Evolutionary conservation across 2,797 vertebrate species (phyloP), one percentile per base, ranked within the genome.

Genomic region (Chanos chanos): DNA sequence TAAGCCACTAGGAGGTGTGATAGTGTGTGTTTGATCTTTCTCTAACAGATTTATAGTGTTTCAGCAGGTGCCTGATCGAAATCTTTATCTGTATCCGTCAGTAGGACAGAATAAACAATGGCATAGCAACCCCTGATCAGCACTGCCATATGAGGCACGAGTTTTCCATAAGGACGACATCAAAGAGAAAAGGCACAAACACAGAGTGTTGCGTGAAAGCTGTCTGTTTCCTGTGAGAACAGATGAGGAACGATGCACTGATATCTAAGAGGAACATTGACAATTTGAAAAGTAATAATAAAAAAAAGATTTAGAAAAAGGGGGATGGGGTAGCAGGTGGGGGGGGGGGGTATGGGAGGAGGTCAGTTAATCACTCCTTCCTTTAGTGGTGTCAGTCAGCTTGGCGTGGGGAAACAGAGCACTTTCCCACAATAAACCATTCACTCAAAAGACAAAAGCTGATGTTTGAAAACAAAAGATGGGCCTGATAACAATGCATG

Each of bases 391-490:
- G 39, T 55, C 45, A 56, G 27, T 49, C 19, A 44, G 54, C 47
- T 21, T 48, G 61, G 63, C 71, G 63, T 39, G 18, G 47, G 54
- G 16, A 61, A 63, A 64, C 19, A 44, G 61, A 71, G 68, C 61
- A 53, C 19, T 64, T 70, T 71, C 68, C 48, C 53, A 78, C 68
- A 76, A 74, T 69, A 59, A 57, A 25, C 72, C 45, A 69, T 70
- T 75, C 77, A 72, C 33, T 52, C 43, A 41, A 41, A 64, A 73
- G 69, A 77, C 73, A 79, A 77, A 69, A 61, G 75, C 68, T 51
- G 65, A 62, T 69, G 44, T 60, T 60, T 53, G 58, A 73, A 74
- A 68, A 79, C 75, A 79, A 81, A 77, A 75, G 61, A 34, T 39
- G 68, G 61, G 51, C 44, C 58, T 57, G 48, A 56, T 53, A 71